A percentile compares a stretch with the other conserved stretches of the same genome.
These are phyloP conservation scores for Acronicta psi DNA, from an alignment of 2,888 invertebrate genomes.

Conservation along the genomic window DNA sequence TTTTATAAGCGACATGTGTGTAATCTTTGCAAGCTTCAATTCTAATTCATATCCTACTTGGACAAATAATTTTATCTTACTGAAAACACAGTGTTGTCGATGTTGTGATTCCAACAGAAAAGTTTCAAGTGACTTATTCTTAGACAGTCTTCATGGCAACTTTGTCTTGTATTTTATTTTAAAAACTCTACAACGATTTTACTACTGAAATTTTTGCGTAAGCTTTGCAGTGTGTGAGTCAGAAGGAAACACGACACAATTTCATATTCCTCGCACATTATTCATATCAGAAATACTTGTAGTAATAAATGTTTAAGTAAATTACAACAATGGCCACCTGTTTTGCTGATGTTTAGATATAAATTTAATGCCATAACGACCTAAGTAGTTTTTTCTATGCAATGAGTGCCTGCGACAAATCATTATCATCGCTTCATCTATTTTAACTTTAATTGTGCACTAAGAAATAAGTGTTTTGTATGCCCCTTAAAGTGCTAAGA, in stretches of 20 bases:
- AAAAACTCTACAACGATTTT: conserved; percentile 22
- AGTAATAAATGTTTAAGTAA: conserved; percentile 40
- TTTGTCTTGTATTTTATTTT: conserved; percentile 29
- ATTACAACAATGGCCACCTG: conserved; percentile 37
- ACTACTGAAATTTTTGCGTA: conserved; percentile 41
- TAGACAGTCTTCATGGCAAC: conserved; percentile 18
- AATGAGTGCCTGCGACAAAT: no score
- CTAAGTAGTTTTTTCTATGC: no score
- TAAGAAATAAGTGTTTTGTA: no score
- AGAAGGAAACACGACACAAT: conserved; percentile 48
- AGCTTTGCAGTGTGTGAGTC: conserved; percentile 28
- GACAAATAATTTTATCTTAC: no score
- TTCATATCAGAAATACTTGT: conserved; percentile 40
- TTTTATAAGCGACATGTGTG: no score
- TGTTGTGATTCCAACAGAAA: background rate
- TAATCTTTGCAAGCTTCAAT: no score
- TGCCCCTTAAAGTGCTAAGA: no score
- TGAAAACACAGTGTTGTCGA: no score
- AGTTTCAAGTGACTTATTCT: conserved; percentile 17
- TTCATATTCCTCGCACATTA: conserved; percentile 27
- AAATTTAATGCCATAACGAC: conserved; percentile 9
- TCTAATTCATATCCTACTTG: no score
- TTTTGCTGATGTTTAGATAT: conserved; percentile 18
- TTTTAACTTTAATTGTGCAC: no score
- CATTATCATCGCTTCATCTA: no score